A percentile compares a stretch with the other conserved stretches of the same genome.
phyloP scores from a whole-genome alignment of 2,888 invertebrate species.

The Tineola bisselliella region DNA sequence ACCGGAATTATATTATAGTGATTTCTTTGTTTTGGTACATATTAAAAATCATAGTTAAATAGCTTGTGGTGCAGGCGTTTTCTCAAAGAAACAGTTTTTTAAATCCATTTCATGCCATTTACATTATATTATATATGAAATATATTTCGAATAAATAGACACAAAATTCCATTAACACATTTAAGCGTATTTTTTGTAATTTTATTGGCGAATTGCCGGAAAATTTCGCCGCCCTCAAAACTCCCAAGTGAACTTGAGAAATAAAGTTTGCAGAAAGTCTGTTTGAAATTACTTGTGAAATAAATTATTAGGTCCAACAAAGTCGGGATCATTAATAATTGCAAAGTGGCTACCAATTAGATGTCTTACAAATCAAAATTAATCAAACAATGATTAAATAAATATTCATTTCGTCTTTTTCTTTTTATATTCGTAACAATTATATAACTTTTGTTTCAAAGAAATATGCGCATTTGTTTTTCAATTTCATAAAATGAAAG shows the following conservation, averaged over 20 bases:
- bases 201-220: background rate
- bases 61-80: too few species aligned
- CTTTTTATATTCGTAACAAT: background rate
- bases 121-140: too few species aligned
- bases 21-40: too few species aligned
- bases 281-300: background rate
- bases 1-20: too few species aligned
- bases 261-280: background rate
- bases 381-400: background rate
- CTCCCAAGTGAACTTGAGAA: background rate
- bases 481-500: too few species aligned
- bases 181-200: background rate
- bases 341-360: background rate
- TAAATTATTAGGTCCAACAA: background rate
- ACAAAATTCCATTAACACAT: too few species aligned
- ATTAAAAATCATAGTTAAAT: too few species aligned
- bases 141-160: too few species aligned
- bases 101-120: too few species aligned
- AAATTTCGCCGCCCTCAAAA: background rate
- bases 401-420: background rate
- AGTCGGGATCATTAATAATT: background rate
- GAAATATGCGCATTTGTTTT: too few species aligned
- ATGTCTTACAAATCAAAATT: background rate
- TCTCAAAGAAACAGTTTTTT: too few species aligned
- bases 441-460: too few species aligned